Conservation (phyloP, 2,797 vertebrate species). For the Pristis pectinata region DNA sequence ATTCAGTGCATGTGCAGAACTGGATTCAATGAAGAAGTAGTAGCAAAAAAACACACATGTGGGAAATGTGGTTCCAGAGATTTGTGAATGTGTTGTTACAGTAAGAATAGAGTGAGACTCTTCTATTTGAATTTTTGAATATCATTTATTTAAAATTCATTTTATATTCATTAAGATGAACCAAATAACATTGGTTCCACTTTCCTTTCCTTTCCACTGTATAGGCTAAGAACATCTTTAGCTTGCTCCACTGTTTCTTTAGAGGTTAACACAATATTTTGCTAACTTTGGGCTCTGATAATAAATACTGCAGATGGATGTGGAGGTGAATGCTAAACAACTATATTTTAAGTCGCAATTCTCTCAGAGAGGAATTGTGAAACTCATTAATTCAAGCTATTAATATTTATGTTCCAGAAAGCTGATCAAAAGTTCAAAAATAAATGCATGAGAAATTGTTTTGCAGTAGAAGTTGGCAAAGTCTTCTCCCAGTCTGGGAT, state of each 20-base stretch:
- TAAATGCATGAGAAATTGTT: neutral
- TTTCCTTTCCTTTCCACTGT: neutral
- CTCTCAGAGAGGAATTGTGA: neutral
- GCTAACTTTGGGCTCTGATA: neutral
- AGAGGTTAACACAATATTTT: neutral
- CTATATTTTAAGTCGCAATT: neutral
- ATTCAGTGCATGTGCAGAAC: neutral
- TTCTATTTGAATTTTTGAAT: neutral
- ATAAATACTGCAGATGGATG: neutral
- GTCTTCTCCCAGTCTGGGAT: neutral
- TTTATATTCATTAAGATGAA: neutral
- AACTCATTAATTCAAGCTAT: neutral
- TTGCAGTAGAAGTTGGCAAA: neutral
- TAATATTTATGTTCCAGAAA: slow-evolving; percentile 4
- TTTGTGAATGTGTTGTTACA: neutral
- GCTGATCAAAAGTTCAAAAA: neutral
- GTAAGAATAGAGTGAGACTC: neutral
- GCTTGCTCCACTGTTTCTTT: neutral
- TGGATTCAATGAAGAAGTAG: neutral
- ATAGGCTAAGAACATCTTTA: neutral
- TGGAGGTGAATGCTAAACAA: neutral
- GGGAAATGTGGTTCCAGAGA: neutral
- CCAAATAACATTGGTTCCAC: neutral
- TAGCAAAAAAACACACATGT: neutral
- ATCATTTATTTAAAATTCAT: neutral